These are phyloP conservation scores for Acrobasis consociella DNA, from an alignment of 2,888 invertebrate species.

Conservation along the genomic window DNA sequence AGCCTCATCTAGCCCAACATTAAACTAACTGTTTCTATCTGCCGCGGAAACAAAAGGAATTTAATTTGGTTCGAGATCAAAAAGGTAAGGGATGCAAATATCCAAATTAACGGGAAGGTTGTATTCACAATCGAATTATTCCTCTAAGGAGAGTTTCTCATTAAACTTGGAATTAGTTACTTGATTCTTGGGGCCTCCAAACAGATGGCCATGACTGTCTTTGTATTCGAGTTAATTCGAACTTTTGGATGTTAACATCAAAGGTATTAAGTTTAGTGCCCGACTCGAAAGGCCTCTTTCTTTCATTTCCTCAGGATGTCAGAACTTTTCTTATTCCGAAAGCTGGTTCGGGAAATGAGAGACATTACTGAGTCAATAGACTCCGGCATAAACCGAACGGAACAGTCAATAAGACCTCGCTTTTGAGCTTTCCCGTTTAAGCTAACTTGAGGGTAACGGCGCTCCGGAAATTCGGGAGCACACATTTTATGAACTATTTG, in stretches of 20 bases:
- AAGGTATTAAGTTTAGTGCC: constrained; percentile 74
- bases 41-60: constrained; percentile 38
- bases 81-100: constrained; percentile 47
- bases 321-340: constrained; percentile 77
- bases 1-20: constrained; percentile 29
- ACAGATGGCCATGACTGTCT: constrained; percentile 69
- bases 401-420: constrained; percentile 71
- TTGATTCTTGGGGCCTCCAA: constrained; percentile 53
- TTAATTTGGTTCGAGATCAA: constrained; percentile 42
- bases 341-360: constrained; percentile 77
- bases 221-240: constrained; percentile 72
- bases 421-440: constrained; percentile 65
- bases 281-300: constrained; percentile 66
- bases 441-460: constrained; percentile 60
- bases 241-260: constrained; percentile 72
- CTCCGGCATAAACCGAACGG: constrained; percentile 63
- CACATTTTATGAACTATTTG: constrained; percentile 47
- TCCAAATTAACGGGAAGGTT: constrained; percentile 52
- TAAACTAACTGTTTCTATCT: constrained; percentile 31
- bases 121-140: constrained; percentile 70
- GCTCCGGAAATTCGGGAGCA: constrained; percentile 57
- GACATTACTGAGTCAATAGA: constrained; percentile 79
- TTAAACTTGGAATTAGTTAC: constrained; percentile 75
- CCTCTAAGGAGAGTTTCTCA: constrained; percentile 66
- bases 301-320: constrained; percentile 64